These are phyloP conservation scores for Pogonomyrmex californicus DNA, from an alignment of 1,140 invertebrate genomes.

Conservation along the genomic window DNA sequence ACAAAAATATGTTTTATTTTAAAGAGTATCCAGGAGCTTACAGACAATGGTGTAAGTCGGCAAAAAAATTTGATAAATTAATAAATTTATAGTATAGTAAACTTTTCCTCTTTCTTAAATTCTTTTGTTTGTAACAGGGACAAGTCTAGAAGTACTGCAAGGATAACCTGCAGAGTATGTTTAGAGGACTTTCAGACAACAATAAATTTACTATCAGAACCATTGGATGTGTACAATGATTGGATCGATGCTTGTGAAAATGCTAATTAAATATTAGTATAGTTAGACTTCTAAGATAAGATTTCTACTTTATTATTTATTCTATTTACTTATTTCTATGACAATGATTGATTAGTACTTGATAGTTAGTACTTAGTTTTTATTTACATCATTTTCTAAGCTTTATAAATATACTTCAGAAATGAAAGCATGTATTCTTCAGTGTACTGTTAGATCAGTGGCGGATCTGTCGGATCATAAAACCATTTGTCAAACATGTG, in stretches of 20 bases:
- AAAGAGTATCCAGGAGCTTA: too few relatives aligned
- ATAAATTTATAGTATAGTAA: not conserved
- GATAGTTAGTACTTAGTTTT: not conserved
- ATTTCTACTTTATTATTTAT: not conserved
- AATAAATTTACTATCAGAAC: conserved; percentile 98
- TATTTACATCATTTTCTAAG: not conserved
- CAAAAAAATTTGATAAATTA: not conserved
- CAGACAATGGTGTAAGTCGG: not conserved
- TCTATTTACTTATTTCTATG: too few relatives aligned
- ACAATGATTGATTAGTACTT: too few relatives aligned
- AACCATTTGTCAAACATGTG: not conserved
- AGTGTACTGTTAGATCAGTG: not conserved
- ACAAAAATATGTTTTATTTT: too few relatives aligned
- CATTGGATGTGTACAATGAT: conserved; percentile 99
- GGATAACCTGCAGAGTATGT: conserved; percentile 98
- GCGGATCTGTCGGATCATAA: not conserved
- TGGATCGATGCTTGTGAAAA: conserved; percentile 99
- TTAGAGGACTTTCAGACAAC: conserved; percentile 98
- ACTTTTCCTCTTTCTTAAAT: conserved; percentile 14
- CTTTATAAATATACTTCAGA: not conserved
- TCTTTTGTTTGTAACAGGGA: conserved; percentile 91
- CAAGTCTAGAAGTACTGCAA: conserved; percentile 95
- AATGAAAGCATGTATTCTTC: not conserved
- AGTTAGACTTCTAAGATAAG: conserved; percentile 9
- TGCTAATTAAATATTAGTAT: conserved; percentile 90